These are phyloP conservation scores for Zosterops borbonicus DNA, from an alignment of 2,113 vertebrate genomes.

Conservation along the genomic window DNA sequence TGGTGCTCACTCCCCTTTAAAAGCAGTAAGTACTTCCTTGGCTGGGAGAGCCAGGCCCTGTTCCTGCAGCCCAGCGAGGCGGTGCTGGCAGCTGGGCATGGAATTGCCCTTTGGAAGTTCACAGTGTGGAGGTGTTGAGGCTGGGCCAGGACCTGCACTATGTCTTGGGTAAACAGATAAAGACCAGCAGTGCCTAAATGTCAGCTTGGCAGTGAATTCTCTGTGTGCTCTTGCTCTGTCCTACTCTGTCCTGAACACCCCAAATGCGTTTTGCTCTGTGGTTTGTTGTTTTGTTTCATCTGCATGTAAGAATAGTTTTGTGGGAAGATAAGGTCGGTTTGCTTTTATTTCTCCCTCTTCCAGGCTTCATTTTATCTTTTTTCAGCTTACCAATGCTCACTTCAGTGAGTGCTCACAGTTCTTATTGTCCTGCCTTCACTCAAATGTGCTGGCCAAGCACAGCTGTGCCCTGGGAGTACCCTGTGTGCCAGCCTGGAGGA, in stretches of 20 bases:
- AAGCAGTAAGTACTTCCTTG: background rate
- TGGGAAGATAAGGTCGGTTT: background rate
- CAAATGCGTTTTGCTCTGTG: background rate
- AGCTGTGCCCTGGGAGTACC: background rate
- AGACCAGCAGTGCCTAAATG: background rate
- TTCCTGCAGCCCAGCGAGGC: accelerated
- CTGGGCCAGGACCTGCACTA: background rate
- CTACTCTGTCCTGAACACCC: background rate
- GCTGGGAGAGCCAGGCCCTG: accelerated
- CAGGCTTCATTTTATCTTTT: background rate
- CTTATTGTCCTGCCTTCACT: too few species aligned
- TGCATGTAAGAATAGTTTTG: background rate
- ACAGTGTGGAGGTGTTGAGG: accelerated
- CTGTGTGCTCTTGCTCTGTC: background rate
- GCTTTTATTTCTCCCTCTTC: background rate
- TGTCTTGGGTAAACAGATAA: background rate
- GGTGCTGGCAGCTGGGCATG: background rate
- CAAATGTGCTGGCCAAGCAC: background rate
- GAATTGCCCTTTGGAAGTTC: background rate
- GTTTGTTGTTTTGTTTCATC: background rate
- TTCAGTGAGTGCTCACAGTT: too few species aligned
- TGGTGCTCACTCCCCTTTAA: background rate
- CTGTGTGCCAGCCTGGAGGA: background rate
- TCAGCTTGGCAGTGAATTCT: background rate
- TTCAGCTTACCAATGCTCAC: too few species aligned